These are phyloP conservation scores for Ceratina calcarata DNA, from an alignment of 1,140 invertebrate species.

Conservation along the genomic window DNA sequence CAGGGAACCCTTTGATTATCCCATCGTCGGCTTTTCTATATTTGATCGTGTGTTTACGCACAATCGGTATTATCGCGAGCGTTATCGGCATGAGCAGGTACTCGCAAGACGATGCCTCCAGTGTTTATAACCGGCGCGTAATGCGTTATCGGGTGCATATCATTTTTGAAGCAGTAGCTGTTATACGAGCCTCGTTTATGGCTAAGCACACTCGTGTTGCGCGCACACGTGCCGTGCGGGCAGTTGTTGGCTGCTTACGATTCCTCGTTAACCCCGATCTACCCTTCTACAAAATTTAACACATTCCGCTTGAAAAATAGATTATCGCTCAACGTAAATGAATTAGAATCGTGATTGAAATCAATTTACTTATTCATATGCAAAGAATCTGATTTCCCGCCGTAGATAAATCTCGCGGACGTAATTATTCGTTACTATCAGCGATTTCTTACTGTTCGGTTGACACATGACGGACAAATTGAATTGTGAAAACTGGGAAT, in stretches of 20 bases:
- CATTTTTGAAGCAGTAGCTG: slow-evolving; percentile 29
- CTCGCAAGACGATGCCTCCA: background rate
- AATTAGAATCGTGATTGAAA: no score
- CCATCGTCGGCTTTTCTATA: background rate
- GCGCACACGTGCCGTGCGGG: slow-evolving; percentile 23
- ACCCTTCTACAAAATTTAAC: background rate
- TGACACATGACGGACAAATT: no score
- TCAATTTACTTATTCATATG: no score
- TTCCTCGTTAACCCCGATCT: background rate
- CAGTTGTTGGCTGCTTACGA: background rate
- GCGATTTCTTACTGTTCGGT: no score
- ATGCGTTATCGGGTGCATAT: slow-evolving; percentile 38
- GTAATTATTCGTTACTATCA: no score
- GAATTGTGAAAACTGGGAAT: background rate
- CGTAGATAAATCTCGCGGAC: no score
- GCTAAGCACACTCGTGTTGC: slow-evolving; percentile 34
- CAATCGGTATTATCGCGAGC: slow-evolving; percentile 25
- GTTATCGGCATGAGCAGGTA: slow-evolving; percentile 29
- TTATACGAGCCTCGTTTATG: slow-evolving; percentile 32
- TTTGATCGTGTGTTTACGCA: slow-evolving; percentile 38
- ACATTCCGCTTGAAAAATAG: no score
- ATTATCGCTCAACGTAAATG: no score
- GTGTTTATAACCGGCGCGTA: slow-evolving; percentile 21
- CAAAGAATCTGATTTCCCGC: no score
- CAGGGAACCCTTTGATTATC: background rate